Evolutionary conservation across 2,888 invertebrate genomes (phyloP), one percentile per base, ranked within the genome.

Genomic region (Chrysina gloriosa): DNA sequence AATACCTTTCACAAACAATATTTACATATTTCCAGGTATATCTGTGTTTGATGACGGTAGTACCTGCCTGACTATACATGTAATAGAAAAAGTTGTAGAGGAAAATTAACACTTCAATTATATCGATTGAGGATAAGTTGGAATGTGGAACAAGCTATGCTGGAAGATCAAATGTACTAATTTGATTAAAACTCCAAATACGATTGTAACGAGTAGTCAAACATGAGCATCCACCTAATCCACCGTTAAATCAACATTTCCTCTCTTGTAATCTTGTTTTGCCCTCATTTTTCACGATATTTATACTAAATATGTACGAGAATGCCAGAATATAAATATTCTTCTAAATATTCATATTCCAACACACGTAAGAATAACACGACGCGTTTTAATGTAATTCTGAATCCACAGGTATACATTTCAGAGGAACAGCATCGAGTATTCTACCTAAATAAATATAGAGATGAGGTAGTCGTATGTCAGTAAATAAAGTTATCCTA

Each of bases 21-120:
- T 47, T 47, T 47, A 47, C 47, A 47, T 47, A 21, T 19, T 23
- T 23, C 23, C 23, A 47, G 21, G 47, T 47, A 47, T 36, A 36
- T 9, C 11, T 14, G 36, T n/a, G 36, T n/a, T 36, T n/a, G 36
- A 11, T 11, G n/a, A n/a, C 36, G 36, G 14, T 36, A 3, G 7
- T 36, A 14, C 9, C n/a, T n/a, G n/a, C n/a, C n/a, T n/a, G 14
- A 3, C 6, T n/a, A 14, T 36, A n/a, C 36, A 9, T n/a, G 34
- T 9, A n/a, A 36, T 5, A 36, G 14, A 36, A 36, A 36, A 36
- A 36, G 36, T 36, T 14, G 9, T 11, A 36, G 36, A 4, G 3
- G 36, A 36, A 9, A 36, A 36, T 36, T 36, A 36, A 36, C 36
- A 36, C 36, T 36, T 36, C 36, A 36, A n/a, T 36, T 36, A 36